Evolutionary conservation across 92 coral and sea anemone genomes (phyloP).

Genomic region (Pocillopora grandis): DNA sequence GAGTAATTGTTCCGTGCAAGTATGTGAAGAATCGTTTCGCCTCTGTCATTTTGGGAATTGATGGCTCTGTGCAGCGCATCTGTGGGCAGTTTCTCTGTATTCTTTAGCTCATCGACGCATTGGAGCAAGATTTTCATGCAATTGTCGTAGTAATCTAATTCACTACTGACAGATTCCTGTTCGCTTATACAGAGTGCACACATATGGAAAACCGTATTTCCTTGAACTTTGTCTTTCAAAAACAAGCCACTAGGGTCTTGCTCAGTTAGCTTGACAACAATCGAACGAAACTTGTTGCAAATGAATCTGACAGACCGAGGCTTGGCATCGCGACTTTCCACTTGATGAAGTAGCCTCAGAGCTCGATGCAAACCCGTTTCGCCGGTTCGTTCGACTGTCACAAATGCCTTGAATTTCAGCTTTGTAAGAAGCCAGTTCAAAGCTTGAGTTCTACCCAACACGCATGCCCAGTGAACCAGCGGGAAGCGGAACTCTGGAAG

Average conservation of each 20-base stretch:
- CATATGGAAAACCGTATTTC: slow-evolving; percentile 53
- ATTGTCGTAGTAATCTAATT: slow-evolving; percentile 56
- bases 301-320: slow-evolving; percentile 36
- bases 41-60: slow-evolving; percentile 38
- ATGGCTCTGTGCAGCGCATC: slow-evolving; percentile 24
- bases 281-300: slow-evolving; percentile 34
- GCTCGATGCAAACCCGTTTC: slow-evolving; percentile 64
- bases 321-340: slow-evolving; percentile 45
- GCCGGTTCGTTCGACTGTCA: slow-evolving; percentile 57
- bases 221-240: slow-evolving; percentile 43
- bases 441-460: slow-evolving; percentile 69
- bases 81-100: slow-evolving; percentile 21
- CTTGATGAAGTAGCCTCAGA: slow-evolving; percentile 39
- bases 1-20: slow-evolving; percentile 57
- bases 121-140: slow-evolving; percentile 53
- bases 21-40: slow-evolving; percentile 56
- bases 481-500: slow-evolving; percentile 74
- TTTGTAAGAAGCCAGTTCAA: slow-evolving; percentile 73
- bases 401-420: slow-evolving; percentile 57
- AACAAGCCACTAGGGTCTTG: slow-evolving; percentile 48
- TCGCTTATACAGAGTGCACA: slow-evolving; percentile 51
- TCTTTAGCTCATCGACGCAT: slow-evolving; percentile 25
- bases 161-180: slow-evolving; percentile 43
- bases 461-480: slow-evolving; percentile 82
- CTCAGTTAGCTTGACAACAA: slow-evolving; percentile 41